These are phyloP conservation scores for Halesus radiatus DNA, from an alignment of 1,140 invertebrate genomes.

Conservation along the genomic window DNA sequence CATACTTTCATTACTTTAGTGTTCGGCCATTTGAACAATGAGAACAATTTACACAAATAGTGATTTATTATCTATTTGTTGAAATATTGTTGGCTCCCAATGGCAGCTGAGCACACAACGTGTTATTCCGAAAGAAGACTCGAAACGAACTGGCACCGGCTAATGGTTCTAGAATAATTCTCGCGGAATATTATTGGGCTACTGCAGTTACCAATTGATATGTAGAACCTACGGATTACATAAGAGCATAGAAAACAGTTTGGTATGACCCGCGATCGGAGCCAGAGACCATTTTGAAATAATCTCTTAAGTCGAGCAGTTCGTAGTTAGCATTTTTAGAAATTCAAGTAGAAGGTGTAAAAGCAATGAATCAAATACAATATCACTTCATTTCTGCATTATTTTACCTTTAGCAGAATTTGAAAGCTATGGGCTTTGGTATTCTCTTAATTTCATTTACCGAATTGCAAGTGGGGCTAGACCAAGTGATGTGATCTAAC, in stretches of 20 bases:
- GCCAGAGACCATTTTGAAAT: neutral
- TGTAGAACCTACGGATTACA: neutral
- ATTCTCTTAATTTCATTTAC: too few relatives aligned
- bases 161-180: constrained; percentile 1
- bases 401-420: too few relatives aligned
- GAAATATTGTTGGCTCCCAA: neutral
- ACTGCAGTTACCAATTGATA: too few relatives aligned
- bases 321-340: neutral
- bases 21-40: constrained; percentile 18
- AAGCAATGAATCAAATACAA: too few relatives aligned
- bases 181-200: neutral
- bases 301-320: neutral
- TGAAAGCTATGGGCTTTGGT: too few relatives aligned
- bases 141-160: neutral
- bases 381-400: too few relatives aligned
- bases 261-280: neutral
- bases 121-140: neutral
- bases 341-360: neutral
- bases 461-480: too few relatives aligned
- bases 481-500: too few relatives aligned
- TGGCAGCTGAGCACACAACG: neutral
- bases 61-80: constrained; percentile 18
- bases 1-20: constrained; percentile 5
- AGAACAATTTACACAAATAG: constrained; percentile 22
- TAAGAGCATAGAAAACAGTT: neutral